Evolutionary conservation across 2,797 vertebrate species (phyloP).

Genomic region (Pantherophis vulpinus): DNA sequence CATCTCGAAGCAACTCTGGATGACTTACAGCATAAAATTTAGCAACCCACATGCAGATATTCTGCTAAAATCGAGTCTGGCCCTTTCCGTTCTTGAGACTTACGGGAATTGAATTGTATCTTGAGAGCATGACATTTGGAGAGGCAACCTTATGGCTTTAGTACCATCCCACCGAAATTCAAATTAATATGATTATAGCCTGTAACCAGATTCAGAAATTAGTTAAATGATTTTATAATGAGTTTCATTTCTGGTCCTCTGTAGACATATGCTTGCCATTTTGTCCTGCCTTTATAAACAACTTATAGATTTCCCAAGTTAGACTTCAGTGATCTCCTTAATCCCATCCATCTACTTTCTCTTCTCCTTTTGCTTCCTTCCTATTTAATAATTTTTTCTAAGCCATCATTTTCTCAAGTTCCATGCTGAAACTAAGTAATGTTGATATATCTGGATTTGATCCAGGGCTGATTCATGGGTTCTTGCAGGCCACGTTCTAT

Average conservation of each 20-base stretch:
- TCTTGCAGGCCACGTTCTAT: background rate
- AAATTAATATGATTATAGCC: background rate
- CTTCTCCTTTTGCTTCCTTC: background rate
- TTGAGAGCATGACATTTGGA: background rate
- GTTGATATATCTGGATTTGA: background rate
- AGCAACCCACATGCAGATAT: background rate
- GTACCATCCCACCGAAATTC: background rate
- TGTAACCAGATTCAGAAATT: background rate
- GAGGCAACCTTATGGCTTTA: background rate
- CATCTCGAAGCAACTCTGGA: background rate
- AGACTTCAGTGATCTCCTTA: background rate
- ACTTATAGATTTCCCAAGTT: background rate
- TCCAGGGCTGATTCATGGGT: background rate
- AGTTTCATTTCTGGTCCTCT: background rate
- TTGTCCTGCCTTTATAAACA: background rate
- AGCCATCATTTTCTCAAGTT: background rate
- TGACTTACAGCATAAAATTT: background rate
- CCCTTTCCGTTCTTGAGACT: background rate
- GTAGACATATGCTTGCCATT: background rate
- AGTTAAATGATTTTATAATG: background rate
- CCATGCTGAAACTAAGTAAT: background rate
- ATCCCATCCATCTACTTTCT: background rate
- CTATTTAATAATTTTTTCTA: background rate
- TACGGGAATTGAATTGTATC: background rate
- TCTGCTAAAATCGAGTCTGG: background rate